Evolutionary conservation across 1,140 invertebrate genomes (phyloP), one percentile per base, ranked within the genome.

Genomic region (Phenacoccus solenopsis): DNA sequence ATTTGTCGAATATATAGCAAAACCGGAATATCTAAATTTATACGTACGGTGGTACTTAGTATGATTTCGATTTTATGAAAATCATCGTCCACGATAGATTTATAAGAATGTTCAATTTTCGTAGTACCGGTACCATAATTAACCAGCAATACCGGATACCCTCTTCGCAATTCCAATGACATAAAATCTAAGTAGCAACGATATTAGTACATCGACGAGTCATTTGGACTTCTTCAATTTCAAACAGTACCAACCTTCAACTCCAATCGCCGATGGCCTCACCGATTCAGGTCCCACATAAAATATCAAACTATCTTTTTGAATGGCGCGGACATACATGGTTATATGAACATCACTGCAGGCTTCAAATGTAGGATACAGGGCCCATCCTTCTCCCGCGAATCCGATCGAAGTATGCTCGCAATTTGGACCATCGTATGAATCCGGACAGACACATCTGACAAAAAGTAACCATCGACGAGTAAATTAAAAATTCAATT

Each of bases 91-190:
- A 85, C 85, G 13, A 96, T 80, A 73, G 86, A 85, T 4, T 88
- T 88, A 57, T 89, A 84, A 28, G 88, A 84, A 71, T 88, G 85
- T 73, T 89, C 85, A 3, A 94, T 78, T 73, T 82, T 79, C 0
- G 84, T 81, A 0, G 88, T 90, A 1, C 93, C 94, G 0, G 89
- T 86, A 2, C 96, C 96, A 80, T 95, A 96, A 80, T 98, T 90
- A 13, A 98, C 84, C 20, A 91, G 85, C 0, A 98, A 80, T 0
- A 90, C 82, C 0, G 93, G 91, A 76, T 85, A 90, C 13, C 95
- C 94, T 70, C 90, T 84, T n/a, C 84, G 79, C 25, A 98, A 79
- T 78, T 98, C 94, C 49, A 98, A 74, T 0, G 94, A 87, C 79
- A 98, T 88, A 77, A 97, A 98, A 82, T 98, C 96, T 81, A 80